phyloP scores from a whole-genome alignment of 2,888 invertebrate genomes.

The Lacanobia oleracea region DNA sequence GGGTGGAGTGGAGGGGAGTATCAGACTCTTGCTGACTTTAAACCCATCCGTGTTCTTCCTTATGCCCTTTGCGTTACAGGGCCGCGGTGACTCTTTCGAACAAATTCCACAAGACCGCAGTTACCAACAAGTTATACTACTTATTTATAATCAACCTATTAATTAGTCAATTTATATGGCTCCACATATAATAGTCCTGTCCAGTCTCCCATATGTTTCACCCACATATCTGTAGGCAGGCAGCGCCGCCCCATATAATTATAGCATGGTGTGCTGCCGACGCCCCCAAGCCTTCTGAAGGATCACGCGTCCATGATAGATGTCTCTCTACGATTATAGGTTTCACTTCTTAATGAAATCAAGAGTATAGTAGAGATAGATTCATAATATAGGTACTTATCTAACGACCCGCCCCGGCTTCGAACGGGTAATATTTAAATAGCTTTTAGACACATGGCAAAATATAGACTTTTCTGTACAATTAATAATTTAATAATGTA shows the following conservation, averaged over 20 bases:
- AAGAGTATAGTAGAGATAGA: neutral
- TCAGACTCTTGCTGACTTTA: too few relatives aligned
- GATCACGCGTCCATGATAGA: slow-evolving; percentile 49
- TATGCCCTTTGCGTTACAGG: too few relatives aligned
- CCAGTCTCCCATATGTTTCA: slow-evolving; percentile 22
- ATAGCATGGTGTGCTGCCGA: slow-evolving; percentile 59
- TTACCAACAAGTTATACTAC: neutral
- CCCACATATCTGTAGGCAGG: slow-evolving; percentile 55
- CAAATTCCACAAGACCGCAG: too few relatives aligned
- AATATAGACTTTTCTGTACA: too few relatives aligned
- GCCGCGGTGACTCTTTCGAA: too few relatives aligned
- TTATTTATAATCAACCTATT: neutral
- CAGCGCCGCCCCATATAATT: slow-evolving; percentile 72
- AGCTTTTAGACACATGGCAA: too few relatives aligned
- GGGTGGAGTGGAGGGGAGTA: too few relatives aligned
- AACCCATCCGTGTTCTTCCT: too few relatives aligned
- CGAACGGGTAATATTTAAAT: too few relatives aligned
- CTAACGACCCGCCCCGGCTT: too few relatives aligned
- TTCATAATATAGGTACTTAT: too few relatives aligned
- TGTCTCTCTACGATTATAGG: slow-evolving; percentile 38
- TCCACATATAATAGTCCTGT: slow-evolving; percentile 6
- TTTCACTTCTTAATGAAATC: slow-evolving; percentile 24
- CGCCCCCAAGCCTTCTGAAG: slow-evolving; percentile 62
- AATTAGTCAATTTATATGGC: slow-evolving; percentile 30
- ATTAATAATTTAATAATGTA: too few relatives aligned